Base-by-base conservation (phyloP, 2,797 vertebrate species). In the Paratrypauchen microcephalus region DNA sequence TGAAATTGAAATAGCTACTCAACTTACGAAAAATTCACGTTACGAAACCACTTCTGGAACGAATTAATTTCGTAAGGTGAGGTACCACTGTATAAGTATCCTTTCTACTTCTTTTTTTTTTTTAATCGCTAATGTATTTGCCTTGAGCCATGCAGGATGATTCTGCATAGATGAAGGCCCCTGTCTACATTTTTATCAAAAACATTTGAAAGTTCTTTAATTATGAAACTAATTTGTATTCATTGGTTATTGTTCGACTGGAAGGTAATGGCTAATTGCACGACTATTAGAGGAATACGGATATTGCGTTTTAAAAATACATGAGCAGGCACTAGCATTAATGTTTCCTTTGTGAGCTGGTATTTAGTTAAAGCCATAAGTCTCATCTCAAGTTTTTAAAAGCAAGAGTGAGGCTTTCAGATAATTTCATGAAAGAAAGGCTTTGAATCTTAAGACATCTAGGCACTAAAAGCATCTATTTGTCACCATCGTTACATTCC, bases 181-280 rank as follows among this genome's bases (percentile, higher is more conserved):
- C 41, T 45, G 41, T 15, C 41, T 70, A 66, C 54, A 74, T 81
- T 87, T 73, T 71, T 52, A 39, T 60, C 74, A 66, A 21, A 47
- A 79, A 12, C 69, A 65, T 66, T 74, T 30, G 41, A 68, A 73
- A 72, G 36, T 18, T 6, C 50, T 82, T 4, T 72, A 80, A 72
- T 80, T 76, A 77, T 78, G 7, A 68, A 24, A 1, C 7, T 65
- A 11, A 66, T 81, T 76, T 72, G 64, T 73, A 56, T 56, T 56
- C 55, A 64, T 11, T 73, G 8, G 69, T 56, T 60, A 63, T 69
- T 78, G 66, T 70, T 73, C 47, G 6, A 48, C 19, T 70, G 65
- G 61, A 78, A 75, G 66, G 55, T 73, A 70, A 81, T 28, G 39
- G 59, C 69, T 69, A 73, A 78, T 74, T 75, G 64, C 45, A 24